Base-by-base conservation (phyloP, 1,140 invertebrate species). In the Drosophila pectinifera region DNA sequence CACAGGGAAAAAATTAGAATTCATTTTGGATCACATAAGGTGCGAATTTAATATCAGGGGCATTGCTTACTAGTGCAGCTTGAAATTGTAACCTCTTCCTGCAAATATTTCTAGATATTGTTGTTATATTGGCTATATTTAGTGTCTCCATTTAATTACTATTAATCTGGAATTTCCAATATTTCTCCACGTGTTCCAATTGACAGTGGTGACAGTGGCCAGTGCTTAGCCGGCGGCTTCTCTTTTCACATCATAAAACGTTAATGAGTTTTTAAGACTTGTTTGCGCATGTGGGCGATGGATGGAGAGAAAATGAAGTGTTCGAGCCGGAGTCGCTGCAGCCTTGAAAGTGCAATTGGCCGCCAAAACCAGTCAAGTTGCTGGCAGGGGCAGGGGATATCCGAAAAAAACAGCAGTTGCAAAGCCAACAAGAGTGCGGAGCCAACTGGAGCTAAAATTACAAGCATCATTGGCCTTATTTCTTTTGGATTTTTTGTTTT, bases 401-500 rank as follows among this genome's bases (percentile, higher is more conserved):
- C 26, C 20, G 22, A 18, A 69, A 55, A 26, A 42, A 48, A 48
- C 68, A 73, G 54, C 67, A 73, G 68, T 70, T 57, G 68, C 48
- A 70, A 70, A 70, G 56, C 39, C 75, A 72, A 73, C 54, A 73
- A 78, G 26, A 74, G 39, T 31, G 26, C 28, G 10, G 45, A 58
- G 45, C 56, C 78, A 65, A 84, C 65, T 84, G 75, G 64, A 64
- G 61, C 78, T 76, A 86, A 79, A 88, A 80, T 88, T 88, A 88
- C 83, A 88, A 88, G 84, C 84, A 89, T 88, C 83, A 88, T 88
- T 88, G 83, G 83, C 83, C 83, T 88, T 88, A 89, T 88, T 88
- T 88, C 53, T 42, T 53, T 78, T 54, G 34, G 41, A 45, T 46
- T 49, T 81, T 48, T 76, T n/a, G n/a, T 81, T 24, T 59, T 68